These are phyloP conservation scores for Poeciliopsis gracilis DNA, from an alignment of 2,797 vertebrate genomes.

Conservation along the genomic window DNA sequence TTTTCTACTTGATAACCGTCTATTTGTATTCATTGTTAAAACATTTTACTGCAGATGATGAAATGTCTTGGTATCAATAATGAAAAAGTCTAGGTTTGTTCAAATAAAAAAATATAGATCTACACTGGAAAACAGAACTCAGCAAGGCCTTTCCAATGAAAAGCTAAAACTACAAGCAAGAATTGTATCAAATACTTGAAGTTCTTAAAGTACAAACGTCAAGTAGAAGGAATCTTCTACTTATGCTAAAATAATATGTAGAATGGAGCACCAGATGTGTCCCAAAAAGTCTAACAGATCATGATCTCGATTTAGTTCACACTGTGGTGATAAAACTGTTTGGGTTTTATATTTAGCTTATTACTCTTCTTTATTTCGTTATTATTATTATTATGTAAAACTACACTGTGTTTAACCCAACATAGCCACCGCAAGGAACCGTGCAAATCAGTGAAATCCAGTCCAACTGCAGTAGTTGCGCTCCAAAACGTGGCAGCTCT, in stretches of 20 bases:
- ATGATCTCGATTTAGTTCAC: background rate
- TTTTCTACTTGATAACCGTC: background rate
- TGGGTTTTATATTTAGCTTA: background rate
- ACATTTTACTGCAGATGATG: background rate
- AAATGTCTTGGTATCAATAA: background rate
- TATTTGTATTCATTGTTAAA: background rate
- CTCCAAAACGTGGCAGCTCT: constrained; percentile 1
- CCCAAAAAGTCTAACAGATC: background rate
- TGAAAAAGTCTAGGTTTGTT: background rate
- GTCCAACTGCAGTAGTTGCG: background rate
- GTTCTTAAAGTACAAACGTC: background rate
- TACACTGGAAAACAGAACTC: background rate
- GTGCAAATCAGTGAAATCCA: background rate
- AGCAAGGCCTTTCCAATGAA: background rate
- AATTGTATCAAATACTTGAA: background rate
- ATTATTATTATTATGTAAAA: background rate
- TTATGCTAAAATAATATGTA: background rate
- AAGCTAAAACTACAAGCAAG: background rate
- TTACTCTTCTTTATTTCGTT: background rate
- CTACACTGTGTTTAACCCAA: background rate
- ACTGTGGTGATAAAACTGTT: background rate
- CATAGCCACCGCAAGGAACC: background rate
- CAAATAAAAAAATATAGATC: background rate
- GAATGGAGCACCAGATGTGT: background rate
- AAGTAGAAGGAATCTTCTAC: background rate